Conservation (phyloP, 2,113 vertebrate genomes). For the Danio rerio region GRCz12tu NC_133182.1:49043501-49044000, state of each 20-base stretch:
- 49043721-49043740: not conserved
- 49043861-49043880: not conserved
- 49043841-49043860: not conserved
- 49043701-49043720: not conserved
- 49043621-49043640: conserved; percentile 4
- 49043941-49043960: no score
- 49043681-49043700: not conserved
- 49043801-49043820: not conserved
- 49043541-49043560: conserved; percentile 41
- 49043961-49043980: no score
- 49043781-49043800: not conserved
- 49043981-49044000: no score
- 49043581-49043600: conserved; percentile 31
- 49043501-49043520: conserved; percentile 74
- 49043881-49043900: not conserved
- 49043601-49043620: not conserved
- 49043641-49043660: not conserved
- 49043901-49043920: not conserved
- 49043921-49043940: not conserved
- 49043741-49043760: not conserved
- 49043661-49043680: not conserved
- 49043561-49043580: conserved; percentile 31
- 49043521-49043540: conserved; percentile 43
- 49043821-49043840: not conserved
- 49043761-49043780: not conserved